These are phyloP conservation scores for Apogon talboti DNA, from an alignment of 2,797 vertebrate species.

Conservation along the genomic window DNA sequence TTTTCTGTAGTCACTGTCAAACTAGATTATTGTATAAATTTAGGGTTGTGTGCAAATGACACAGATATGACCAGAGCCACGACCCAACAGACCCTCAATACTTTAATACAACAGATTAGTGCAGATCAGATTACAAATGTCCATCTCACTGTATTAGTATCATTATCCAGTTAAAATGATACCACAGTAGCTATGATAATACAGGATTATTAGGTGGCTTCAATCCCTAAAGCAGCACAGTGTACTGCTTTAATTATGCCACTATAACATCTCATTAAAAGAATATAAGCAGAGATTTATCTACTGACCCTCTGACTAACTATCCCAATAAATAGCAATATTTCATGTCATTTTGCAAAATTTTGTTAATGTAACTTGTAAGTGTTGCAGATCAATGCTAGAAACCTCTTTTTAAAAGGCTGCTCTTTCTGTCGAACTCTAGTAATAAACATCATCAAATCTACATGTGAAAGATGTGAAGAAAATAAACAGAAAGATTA, in stretches of 20 bases:
- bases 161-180: conserved; percentile 51
- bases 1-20: too few species aligned
- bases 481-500: too few species aligned
- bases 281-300: background rate
- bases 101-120: conserved; percentile 45
- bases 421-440: too few species aligned
- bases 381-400: too few species aligned
- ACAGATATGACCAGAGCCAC: background rate
- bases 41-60: conserved; percentile 12
- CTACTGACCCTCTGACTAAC: background rate
- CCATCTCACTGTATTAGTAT: conserved; percentile 29
- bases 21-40: background rate
- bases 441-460: too few species aligned
- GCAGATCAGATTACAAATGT: conserved; percentile 43
- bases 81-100: conserved; percentile 1
- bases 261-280: conserved; percentile 9
- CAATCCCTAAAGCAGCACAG: conserved; percentile 12
- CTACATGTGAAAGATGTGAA: too few species aligned
- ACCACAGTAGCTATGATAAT: conserved; percentile 13
- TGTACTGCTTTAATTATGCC: background rate
- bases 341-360: too few species aligned
- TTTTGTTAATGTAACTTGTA: too few species aligned
- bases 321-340: background rate
- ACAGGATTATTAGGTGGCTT: conserved; percentile 30
- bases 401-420: too few species aligned